Base-by-base conservation (phyloP, 2,797 vertebrate genomes). In the Hemibagrus guttatus region DNA sequence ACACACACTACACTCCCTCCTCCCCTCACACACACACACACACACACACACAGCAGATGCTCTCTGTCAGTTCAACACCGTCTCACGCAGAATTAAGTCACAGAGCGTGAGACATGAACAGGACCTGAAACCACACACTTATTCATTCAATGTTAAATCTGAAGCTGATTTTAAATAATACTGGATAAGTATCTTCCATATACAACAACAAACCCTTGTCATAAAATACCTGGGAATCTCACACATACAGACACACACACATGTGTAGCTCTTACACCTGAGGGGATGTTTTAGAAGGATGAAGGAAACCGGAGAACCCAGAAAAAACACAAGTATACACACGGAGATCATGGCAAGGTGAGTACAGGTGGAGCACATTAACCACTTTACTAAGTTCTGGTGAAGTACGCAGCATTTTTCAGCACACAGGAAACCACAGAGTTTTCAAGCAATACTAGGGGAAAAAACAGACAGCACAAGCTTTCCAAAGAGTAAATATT, bases 11-110 rank as follows among this genome's bases (percentile, higher is more conserved):
- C 46, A 8, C 12, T 49, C 35, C 26, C 74, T 5, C 72, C 17
- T 42, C n/a, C 23, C 4, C 69, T 26, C 21, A 74, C 9, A n/a
- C 11, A 14, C 17, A 11, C 14, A 71, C 19, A 56, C 83, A 87
- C 66, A 71, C 79, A 75, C 64, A 59, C 39, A 54, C 17, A 74
- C 11, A 42, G 76, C 83, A 87, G 85, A 85, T 75, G 61, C 75
- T 81, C 46, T 75, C 81, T 64, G 46, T 42, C 23, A 86, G 61
- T 12, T 42, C n/a, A 79, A 79, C 63, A 72, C 75, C 46, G 58
- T 76, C 72, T 52, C 56, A 75, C 46, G 12, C 35, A 46, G 23
- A 81, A 63, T n/a, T 28, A 52, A n/a, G 6, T 1, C 78, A 61
- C 23, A 49, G 46, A 1, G 46, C 46, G 9, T 49, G 46, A 49